Evolutionary conservation across 2,888 invertebrate genomes (phyloP), one percentile per base, ranked within the genome.

Genomic region (Patella caerulea): DNA sequence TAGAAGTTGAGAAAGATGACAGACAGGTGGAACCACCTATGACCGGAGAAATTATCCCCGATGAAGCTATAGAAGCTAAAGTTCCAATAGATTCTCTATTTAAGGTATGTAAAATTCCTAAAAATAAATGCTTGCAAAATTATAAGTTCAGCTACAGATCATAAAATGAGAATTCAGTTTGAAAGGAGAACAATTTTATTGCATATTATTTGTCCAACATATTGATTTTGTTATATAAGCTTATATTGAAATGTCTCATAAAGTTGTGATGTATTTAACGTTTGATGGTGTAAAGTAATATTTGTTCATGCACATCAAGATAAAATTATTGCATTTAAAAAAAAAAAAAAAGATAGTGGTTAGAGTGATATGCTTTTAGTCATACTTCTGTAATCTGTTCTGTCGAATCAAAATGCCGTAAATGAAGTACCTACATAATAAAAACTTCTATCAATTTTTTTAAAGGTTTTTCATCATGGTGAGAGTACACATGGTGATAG

Each of bases 381-480:
- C 65, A 65, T 19, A 34, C 34, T 34, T 34, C 34, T 34, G 34
- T 34, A 34, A 7, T 34, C 4, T 7, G 5, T 7, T 19, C 54
- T 69, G 15, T 52, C 5, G 17, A n/a, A 3, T 55, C 14, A 24
- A 17, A 19, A 11, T 70, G 24, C 24, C 34, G 14, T n/a, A 15
- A n/a, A 72, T 76, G 9, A 71, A 55, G 5, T 17, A n/a, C 15
- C 2, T 73, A 17, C 34, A 7, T 34, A 59, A 59, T 17, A 14
- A 54, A 29, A 17, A 56, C 2, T 73, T n/a, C 70, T n/a, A 9
- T 55, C n/a, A 59, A 14, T 19, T 34, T 19, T 14, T n/a, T 69
- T 79, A 15, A 75, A 88, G 87, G 88, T 89, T 15, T 79, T 91
- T 34, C 91, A 91, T 81, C 91, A 91, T 84, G 91, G 91, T 53